Evolutionary conservation across 2,888 invertebrate species (phyloP).

Genomic region (Polydrusus pterygomalis): DNA sequence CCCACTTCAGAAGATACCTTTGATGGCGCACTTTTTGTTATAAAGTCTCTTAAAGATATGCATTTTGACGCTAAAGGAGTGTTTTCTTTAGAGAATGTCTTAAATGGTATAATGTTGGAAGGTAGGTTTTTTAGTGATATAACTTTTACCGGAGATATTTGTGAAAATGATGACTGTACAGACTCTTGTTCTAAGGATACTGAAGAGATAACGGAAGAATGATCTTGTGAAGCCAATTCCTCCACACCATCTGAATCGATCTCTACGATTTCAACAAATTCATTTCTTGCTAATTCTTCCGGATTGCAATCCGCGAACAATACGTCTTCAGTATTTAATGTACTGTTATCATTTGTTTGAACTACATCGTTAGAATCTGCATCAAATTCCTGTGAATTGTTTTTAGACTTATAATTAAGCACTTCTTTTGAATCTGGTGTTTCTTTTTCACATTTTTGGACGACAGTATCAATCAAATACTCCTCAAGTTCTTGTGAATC

Average conservation of each 20-base stretch:
- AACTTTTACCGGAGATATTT: constrained; percentile 10
- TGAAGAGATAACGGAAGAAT: background rate
- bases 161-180: background rate
- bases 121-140: constrained; percentile 7
- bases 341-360: background rate
- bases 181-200: too few species aligned
- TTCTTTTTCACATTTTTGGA: background rate
- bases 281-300: constrained; percentile 20
- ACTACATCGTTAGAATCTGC: background rate
- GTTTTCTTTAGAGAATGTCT: background rate
- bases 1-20: background rate
- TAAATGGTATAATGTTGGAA: constrained; percentile 1
- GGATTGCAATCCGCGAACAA: constrained; percentile 4
- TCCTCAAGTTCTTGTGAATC: background rate
- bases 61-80: background rate
- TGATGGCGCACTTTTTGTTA: background rate
- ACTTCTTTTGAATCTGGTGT: background rate
- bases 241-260: constrained; percentile 41
- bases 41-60: constrained; percentile 18
- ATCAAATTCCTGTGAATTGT: background rate
- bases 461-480: background rate
- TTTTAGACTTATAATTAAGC: background rate
- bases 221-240: constrained; percentile 29
- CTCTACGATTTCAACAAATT: constrained; percentile 23
- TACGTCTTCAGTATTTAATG: background rate